Percentiles rank a stretch among this genome's conserved stretches.
phyloP scores from a whole-genome alignment of 2,113 vertebrate genomes.

The Martes martes region DNA sequence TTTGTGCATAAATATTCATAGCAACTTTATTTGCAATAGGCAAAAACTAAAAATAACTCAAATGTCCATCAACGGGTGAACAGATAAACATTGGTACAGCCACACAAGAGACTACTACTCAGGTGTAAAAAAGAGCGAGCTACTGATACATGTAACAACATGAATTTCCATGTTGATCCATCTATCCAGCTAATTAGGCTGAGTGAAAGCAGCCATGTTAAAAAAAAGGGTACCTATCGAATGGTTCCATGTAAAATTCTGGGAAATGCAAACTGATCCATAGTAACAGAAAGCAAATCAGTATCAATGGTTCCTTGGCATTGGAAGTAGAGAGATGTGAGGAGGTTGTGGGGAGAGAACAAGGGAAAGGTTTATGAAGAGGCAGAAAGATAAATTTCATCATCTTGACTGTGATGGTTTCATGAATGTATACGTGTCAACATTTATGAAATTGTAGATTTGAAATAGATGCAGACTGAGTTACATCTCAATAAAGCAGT shows the following conservation, averaged over 20 bases:
- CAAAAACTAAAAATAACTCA: not conserved
- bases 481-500: not conserved
- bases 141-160: not conserved
- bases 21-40: not conserved
- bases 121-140: not conserved
- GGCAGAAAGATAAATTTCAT: not conserved
- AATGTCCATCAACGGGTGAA: not conserved
- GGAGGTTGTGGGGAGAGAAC: not conserved
- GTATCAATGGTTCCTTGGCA: not conserved
- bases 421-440: not conserved
- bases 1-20: not conserved
- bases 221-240: not conserved
- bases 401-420: not conserved
- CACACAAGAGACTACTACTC: not conserved
- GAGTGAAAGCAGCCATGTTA: not conserved
- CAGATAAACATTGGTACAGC: not conserved
- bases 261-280: not conserved
- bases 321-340: not conserved
- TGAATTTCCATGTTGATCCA: not conserved
- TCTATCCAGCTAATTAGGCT: not conserved
- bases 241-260: not conserved
- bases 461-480: not conserved
- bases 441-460: not conserved
- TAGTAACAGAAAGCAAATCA: not conserved
- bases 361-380: not conserved